phyloP scores from a whole-genome alignment of 2,797 vertebrate species.

The Linurgus olivaceus region DNA sequence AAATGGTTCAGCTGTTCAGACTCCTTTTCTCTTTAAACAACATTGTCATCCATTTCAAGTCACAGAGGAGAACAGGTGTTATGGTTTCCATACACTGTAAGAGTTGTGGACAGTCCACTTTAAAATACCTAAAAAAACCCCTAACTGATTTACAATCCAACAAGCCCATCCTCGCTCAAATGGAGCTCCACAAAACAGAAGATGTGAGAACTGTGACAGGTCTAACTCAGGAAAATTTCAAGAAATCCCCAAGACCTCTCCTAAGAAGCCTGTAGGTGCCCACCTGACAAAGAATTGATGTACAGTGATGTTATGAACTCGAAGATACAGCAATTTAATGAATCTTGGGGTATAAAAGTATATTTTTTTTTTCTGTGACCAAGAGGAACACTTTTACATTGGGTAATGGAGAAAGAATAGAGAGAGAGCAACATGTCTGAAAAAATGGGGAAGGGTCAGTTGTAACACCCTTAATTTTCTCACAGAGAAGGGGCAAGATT shows the following conservation, averaged over 20 bases:
- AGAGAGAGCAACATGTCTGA: no score
- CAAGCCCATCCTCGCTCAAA: background rate
- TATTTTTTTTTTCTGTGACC: no score
- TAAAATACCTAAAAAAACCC: background rate
- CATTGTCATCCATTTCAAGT: background rate
- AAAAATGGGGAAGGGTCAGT: no score
- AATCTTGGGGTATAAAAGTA: no score
- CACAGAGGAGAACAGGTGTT: background rate
- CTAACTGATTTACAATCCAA: background rate
- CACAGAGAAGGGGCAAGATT: no score
- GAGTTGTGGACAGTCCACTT: background rate
- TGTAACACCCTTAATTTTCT: no score
- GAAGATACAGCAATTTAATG: no score
- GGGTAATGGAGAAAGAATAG: no score
- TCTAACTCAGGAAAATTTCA: background rate
- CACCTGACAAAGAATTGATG: no score
- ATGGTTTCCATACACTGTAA: background rate
- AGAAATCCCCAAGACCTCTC: background rate
- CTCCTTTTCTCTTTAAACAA: background rate
- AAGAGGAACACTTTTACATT: no score
- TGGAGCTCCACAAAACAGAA: background rate
- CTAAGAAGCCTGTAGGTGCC: background rate
- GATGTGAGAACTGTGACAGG: background rate
- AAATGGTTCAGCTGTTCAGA: background rate
- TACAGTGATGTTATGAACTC: no score